A percentile compares a stretch with the other conserved stretches of the same genome.
These are phyloP conservation scores for Coturnix japonica DNA, from an alignment of 2,113 vertebrate genomes.

Conservation along the genomic window DNA sequence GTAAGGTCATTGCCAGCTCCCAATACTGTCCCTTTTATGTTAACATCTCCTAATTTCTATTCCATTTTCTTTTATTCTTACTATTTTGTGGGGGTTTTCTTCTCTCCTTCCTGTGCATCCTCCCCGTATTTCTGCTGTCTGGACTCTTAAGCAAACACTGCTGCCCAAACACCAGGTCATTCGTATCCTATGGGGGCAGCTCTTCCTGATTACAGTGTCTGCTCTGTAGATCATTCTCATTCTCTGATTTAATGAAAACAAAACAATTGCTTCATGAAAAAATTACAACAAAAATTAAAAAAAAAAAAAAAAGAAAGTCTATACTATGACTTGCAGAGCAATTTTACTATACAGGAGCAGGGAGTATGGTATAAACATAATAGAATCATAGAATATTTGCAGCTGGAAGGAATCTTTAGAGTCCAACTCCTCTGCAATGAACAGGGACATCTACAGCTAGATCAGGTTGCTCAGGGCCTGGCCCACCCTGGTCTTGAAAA, in stretches of 20 bases:
- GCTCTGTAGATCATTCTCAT: background rate
- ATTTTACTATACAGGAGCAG: background rate
- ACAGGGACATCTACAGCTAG: too few relatives aligned
- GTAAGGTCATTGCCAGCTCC: background rate
- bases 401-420: too few relatives aligned
- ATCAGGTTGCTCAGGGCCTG: too few relatives aligned
- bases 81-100: background rate
- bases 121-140: background rate
- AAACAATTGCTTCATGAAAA: background rate
- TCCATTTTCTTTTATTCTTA: background rate
- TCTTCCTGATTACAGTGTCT: background rate
- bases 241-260: background rate
- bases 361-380: background rate
- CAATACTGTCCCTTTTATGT: background rate
- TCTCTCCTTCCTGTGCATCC: background rate
- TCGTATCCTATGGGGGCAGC: background rate
- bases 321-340: background rate
- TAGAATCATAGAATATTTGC: background rate
- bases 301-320: background rate
- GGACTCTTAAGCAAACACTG: background rate
- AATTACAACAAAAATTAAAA: too few relatives aligned
- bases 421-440: too few relatives aligned
- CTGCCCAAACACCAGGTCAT: background rate
- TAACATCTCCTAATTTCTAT: background rate
- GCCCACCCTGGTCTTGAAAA: too few relatives aligned